These are phyloP conservation scores for Macropis europaea DNA, from an alignment of 2,888 invertebrate genomes.

Conservation along the genomic window DNA sequence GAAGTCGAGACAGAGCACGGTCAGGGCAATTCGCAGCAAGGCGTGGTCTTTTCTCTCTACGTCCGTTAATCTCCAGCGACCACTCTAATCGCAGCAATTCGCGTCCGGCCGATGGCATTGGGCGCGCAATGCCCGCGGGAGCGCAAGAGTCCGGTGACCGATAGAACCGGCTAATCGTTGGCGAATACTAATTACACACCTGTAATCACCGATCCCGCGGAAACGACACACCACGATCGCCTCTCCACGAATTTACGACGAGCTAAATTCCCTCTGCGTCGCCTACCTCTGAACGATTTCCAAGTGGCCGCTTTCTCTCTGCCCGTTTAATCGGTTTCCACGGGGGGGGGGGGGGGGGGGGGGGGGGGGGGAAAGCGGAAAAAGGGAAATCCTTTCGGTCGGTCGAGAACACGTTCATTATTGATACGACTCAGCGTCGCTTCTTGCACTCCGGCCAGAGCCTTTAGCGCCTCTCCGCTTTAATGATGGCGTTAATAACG, in stretches of 20 bases:
- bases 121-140: slow-evolving; percentile 29
- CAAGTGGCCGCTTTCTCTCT: slow-evolving; percentile 9
- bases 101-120: slow-evolving; percentile 43
- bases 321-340: slow-evolving; percentile 15
- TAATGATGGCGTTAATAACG: slow-evolving; percentile 69
- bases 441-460: slow-evolving; percentile 1
- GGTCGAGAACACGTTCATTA: slow-evolving; percentile 40
- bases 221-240: slow-evolving; percentile 15
- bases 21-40: slow-evolving; percentile 42
- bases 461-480: slow-evolving; percentile 59
- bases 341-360: background rate
- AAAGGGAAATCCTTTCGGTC: slow-evolving; percentile 17
- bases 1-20: slow-evolving; percentile 26
- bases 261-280: slow-evolving; percentile 14
- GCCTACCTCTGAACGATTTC: slow-evolving; percentile 10
- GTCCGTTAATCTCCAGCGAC: slow-evolving; percentile 49
- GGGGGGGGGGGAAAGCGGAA: background rate
- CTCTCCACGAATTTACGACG: slow-evolving; percentile 34
- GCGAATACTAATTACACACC: slow-evolving; percentile 58
- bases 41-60: slow-evolving; percentile 52
- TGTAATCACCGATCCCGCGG: slow-evolving; percentile 55
- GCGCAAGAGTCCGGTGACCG: slow-evolving; percentile 48
- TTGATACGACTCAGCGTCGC: slow-evolving; percentile 42
- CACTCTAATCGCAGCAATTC: slow-evolving; percentile 56
- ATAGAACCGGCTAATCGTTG: slow-evolving; percentile 61